Conservation (phyloP, 2,797 vertebrate species). For the Sorex maritimensis region DNA sequence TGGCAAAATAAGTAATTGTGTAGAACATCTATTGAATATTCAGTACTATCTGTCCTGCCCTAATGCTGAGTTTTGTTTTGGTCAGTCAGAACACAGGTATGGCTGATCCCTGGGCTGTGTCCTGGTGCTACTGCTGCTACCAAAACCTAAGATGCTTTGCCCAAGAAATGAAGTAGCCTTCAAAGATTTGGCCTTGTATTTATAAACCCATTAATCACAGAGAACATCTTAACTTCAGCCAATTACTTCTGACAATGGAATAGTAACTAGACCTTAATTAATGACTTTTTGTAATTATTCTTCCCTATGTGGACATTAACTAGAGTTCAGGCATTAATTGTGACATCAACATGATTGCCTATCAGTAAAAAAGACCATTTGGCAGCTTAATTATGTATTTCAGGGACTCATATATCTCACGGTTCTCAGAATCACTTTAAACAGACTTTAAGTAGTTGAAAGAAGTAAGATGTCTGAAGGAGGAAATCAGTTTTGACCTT, state of each 20-base stretch:
- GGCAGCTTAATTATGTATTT: conserved; percentile 78
- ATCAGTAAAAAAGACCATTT: conserved; percentile 73
- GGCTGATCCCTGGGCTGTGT: no score
- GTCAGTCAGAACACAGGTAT: no score
- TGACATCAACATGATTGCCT: conserved; percentile 75
- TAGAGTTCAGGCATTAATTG: conserved; percentile 64
- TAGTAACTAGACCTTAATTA: conserved; percentile 79
- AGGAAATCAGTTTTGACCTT: neutral
- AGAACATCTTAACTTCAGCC: conserved; percentile 65
- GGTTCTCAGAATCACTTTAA: conserved; percentile 52
- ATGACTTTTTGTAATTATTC: conserved; percentile 79
- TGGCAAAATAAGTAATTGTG: neutral
- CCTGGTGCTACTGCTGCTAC: neutral
- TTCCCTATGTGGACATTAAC: conserved; percentile 69
- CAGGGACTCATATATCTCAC: conserved; percentile 44
- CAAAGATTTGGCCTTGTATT: conserved; percentile 53
- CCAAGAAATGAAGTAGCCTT: conserved; percentile 13
- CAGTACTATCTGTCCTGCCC: neutral
- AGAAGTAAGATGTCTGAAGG: neutral
- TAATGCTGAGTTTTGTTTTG: neutral
- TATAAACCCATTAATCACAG: conserved; percentile 72
- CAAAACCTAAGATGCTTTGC: neutral
- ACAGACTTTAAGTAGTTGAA: conserved; percentile 26
- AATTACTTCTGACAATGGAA: conserved; percentile 82
- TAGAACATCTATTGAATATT: neutral